Conservation (phyloP, 2,888 invertebrate species). For the Latrodectus hesperus region DNA sequence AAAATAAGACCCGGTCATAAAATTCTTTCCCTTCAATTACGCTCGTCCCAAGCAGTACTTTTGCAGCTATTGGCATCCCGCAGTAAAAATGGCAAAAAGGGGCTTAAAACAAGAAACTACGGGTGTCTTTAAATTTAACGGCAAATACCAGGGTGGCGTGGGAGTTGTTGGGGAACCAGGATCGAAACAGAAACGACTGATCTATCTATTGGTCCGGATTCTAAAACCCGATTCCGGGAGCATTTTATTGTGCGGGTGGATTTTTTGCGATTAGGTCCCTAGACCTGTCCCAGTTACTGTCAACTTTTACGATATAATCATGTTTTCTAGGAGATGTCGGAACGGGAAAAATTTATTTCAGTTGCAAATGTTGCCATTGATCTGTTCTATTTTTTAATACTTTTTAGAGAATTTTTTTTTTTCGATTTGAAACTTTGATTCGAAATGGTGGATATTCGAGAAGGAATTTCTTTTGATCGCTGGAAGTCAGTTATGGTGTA, state of each 20-base stretch:
- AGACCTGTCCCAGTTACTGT: conserved; percentile 50
- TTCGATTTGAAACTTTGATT: too few species aligned
- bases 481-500: too few species aligned
- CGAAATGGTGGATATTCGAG: too few species aligned
- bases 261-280: conserved; percentile 24
- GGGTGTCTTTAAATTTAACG: conserved; percentile 56
- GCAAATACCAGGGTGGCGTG: conserved; percentile 4
- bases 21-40: conserved; percentile 57
- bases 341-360: neutral
- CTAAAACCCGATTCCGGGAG: conserved; percentile 37
- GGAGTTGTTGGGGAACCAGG: neutral
- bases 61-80: conserved; percentile 39
- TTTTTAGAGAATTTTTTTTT: too few species aligned
- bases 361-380: too few species aligned
- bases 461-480: too few species aligned
- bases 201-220: conserved; percentile 46
- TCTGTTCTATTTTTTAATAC: too few species aligned
- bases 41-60: conserved; percentile 22
- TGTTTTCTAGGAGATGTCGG: conserved; percentile 41
- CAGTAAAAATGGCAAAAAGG: conserved; percentile 45
- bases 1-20: conserved; percentile 38
- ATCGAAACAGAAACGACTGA: conserved; percentile 11
- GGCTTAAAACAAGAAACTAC: conserved; percentile 38
- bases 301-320: conserved; percentile 56
- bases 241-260: conserved; percentile 43